Conservation (phyloP, 2,113 vertebrate species). For the Gopherus evgoodei region DNA sequence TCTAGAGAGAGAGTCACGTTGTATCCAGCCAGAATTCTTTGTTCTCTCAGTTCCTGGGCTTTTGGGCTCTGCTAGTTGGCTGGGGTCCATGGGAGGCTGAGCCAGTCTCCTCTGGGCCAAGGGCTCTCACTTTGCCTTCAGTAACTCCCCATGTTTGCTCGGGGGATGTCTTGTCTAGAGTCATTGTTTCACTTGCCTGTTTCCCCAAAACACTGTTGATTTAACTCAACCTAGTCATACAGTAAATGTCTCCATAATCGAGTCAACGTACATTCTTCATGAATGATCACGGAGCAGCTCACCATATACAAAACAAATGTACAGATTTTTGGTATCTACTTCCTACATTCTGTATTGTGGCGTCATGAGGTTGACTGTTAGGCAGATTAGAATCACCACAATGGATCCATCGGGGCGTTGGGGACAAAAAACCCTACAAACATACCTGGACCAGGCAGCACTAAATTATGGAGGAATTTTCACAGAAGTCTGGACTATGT, state of each 20-base stretch:
- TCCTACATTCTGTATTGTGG: neutral
- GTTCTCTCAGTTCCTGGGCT: neutral
- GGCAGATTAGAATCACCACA: neutral
- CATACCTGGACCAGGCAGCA: neutral
- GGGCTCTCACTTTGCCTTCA: neutral
- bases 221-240: neutral
- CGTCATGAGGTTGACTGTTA: neutral
- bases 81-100: neutral
- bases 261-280: neutral
- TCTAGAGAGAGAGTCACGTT: neutral
- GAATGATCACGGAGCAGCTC: neutral
- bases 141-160: neutral
- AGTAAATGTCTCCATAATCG: neutral
- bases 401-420: neutral
- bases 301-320: neutral
- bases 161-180: neutral
- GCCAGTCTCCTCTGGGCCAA: neutral
- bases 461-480: neutral
- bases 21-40: neutral
- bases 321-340: neutral
- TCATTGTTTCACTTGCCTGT: neutral
- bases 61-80: neutral
- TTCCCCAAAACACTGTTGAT: neutral
- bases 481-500: neutral
- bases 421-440: neutral